Percentiles rank a stretch among this genome's conserved stretches.
phyloP scores from a whole-genome alignment of 2,113 vertebrate genomes.

The Dasyornis broadbenti region DNA sequence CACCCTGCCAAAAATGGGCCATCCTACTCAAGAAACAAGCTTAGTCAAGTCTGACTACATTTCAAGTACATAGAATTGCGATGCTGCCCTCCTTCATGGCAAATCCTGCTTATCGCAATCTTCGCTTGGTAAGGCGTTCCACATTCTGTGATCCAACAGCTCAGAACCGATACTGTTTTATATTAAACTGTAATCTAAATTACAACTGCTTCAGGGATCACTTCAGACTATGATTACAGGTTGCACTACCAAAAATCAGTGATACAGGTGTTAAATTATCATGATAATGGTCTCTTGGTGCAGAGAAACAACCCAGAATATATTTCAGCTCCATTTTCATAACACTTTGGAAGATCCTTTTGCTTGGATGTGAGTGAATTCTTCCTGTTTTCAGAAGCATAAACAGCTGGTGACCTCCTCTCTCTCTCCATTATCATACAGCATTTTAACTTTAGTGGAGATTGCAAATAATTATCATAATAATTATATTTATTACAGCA shows the following conservation, averaged over 20 bases:
- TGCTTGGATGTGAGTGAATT: background rate
- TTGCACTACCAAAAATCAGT: constrained; percentile 51
- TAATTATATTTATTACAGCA: constrained; percentile 43
- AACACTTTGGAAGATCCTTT: background rate
- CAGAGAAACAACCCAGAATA: constrained; percentile 30
- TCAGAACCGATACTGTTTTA: constrained; percentile 37
- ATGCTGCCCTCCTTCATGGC: background rate
- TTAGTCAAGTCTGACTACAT: background rate
- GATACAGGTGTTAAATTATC: constrained; percentile 69
- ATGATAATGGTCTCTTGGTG: constrained; percentile 49
- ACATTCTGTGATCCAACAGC: constrained; percentile 33
- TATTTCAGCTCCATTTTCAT: constrained; percentile 31
- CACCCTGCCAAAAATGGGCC: background rate
- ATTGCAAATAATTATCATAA: constrained; percentile 41
- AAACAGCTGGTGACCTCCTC: background rate
- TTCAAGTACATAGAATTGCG: background rate
- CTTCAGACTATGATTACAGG: constrained; percentile 65
- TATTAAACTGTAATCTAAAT: constrained; percentile 68
- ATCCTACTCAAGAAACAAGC: background rate
- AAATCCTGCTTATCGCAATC: constrained; percentile 3
- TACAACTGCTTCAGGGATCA: constrained; percentile 59
- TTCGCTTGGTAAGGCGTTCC: background rate
- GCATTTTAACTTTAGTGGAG: background rate
- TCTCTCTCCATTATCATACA: background rate
- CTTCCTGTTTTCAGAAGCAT: background rate